Evolutionary conservation across 2,113 vertebrate species (phyloP).

Genomic region (Toxostoma redivivum): DNA sequence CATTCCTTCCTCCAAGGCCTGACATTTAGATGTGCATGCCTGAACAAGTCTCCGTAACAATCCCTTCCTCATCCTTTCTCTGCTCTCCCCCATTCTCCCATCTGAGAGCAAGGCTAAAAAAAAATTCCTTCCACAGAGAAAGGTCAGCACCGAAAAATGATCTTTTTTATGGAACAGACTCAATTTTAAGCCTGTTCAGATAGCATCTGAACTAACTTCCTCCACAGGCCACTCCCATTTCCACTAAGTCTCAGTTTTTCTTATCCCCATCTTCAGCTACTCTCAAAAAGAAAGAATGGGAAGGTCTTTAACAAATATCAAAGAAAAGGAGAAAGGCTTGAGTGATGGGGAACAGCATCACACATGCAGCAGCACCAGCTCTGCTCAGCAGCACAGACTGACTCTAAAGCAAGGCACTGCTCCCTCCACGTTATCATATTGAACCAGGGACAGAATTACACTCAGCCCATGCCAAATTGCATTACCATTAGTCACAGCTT

Average conservation of each 20-base stretch:
- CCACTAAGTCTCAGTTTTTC: neutral
- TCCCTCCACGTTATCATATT: fast-evolving
- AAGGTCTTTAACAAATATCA: neutral
- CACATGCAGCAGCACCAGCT: neutral
- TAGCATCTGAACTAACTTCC: neutral
- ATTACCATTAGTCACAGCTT: neutral
- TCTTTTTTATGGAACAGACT: neutral
- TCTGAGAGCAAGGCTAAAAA: neutral
- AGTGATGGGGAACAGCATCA: neutral
- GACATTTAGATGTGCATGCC: constrained; percentile 25
- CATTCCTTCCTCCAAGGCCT: constrained; percentile 23
- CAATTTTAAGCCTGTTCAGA: neutral
- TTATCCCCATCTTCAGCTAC: neutral
- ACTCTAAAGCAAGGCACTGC: neutral
- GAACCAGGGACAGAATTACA: neutral
- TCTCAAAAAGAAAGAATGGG: neutral
- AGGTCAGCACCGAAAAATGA: neutral
- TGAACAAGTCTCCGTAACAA: neutral
- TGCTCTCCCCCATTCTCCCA: neutral
- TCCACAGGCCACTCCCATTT: neutral
- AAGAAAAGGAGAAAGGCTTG: neutral
- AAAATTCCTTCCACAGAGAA: neutral
- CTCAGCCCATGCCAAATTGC: neutral
- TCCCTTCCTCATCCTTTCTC: neutral
- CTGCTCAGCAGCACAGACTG: neutral